Percentiles rank a stretch among this genome's conserved stretches.
These are phyloP conservation scores for Nycticorax nycticorax DNA, from an alignment of 2,113 vertebrate species.

Conservation along the genomic window DNA sequence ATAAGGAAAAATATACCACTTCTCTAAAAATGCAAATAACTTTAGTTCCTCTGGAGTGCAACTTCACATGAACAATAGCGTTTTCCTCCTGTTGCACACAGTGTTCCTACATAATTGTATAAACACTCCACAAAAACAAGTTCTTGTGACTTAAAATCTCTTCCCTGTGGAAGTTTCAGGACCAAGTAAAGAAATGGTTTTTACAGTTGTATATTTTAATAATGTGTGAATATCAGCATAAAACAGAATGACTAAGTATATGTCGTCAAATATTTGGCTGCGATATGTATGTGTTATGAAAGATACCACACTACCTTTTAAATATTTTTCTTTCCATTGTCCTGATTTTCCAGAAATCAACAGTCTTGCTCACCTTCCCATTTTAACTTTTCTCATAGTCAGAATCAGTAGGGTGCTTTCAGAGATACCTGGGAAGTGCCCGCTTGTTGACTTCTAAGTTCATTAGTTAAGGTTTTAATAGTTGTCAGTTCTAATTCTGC, in stretches of 20 bases:
- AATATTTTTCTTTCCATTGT: neutral
- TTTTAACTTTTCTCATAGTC: neutral
- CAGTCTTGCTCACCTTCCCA: neutral
- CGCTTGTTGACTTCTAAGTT: neutral
- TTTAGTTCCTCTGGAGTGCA: neutral
- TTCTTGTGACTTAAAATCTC: neutral
- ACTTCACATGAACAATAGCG: neutral
- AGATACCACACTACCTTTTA: neutral
- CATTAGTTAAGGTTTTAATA: neutral
- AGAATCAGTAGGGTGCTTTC: neutral
- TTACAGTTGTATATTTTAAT: neutral
- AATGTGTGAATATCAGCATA: neutral
- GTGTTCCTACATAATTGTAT: neutral
- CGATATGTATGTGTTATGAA: neutral
- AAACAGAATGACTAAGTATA: neutral
- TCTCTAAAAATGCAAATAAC: neutral
- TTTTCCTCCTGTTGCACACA: neutral
- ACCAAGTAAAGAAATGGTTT: neutral
- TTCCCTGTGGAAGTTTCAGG: neutral
- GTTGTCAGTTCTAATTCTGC: neutral
- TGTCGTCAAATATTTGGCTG: neutral
- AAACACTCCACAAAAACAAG: neutral
- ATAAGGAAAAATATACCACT: neutral
- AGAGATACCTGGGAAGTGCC: neutral
- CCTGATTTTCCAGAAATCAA: neutral